Evolutionary conservation across 2,888 invertebrate species (phyloP).

Genomic region (Yponomeuta cagnagella): DNA sequence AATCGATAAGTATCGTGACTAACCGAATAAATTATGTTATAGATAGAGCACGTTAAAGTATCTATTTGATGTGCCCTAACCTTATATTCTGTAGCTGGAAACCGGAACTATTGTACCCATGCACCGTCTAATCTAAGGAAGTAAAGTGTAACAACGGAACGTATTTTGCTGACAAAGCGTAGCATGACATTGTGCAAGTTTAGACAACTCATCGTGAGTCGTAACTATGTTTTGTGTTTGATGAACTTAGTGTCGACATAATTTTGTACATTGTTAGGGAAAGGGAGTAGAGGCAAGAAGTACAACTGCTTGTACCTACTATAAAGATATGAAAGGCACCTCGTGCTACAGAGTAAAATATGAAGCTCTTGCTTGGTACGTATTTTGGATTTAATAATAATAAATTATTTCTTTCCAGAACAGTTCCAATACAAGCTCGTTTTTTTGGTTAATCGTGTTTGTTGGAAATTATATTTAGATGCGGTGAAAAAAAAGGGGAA

Average conservation of each 20-base stretch:
- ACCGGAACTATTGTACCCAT: not conserved
- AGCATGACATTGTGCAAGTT: constrained; percentile 1
- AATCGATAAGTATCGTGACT: not conserved
- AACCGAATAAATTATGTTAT: not conserved
- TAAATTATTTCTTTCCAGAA: too few species aligned
- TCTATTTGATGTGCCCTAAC: not conserved
- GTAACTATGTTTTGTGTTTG: not conserved
- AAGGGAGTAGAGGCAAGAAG: not conserved
- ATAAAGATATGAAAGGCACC: too few species aligned
- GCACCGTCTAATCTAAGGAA: not conserved
- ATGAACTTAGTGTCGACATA: not conserved
- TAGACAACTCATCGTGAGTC: not conserved
- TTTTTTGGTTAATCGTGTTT: too few species aligned
- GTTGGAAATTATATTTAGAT: too few species aligned
- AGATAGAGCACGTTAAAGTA: not conserved
- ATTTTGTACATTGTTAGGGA: not conserved
- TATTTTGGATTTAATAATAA: too few species aligned
- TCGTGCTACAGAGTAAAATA: too few species aligned
- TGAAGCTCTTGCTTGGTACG: too few species aligned
- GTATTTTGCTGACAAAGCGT: not conserved
- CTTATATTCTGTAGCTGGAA: not conserved
- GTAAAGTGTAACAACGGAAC: not conserved
- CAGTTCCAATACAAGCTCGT: too few species aligned
- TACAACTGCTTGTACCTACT: too few species aligned
- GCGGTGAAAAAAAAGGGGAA: too few species aligned